Conservation (phyloP, 2,888 invertebrate genomes). For the Trichogramma dendrolimi region DNA sequence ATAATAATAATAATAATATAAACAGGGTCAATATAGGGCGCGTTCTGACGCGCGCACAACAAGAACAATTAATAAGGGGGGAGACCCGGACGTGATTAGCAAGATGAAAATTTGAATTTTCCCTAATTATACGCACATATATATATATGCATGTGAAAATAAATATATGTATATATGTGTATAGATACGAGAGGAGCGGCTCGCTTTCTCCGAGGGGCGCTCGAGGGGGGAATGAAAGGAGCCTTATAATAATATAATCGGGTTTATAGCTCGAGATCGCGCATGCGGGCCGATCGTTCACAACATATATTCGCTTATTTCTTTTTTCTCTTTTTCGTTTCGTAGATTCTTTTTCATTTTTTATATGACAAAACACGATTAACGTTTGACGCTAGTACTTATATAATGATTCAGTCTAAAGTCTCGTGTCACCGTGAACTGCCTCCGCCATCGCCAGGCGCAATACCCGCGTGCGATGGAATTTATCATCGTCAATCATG, state of each 20-base stretch:
- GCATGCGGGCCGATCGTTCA: neutral
- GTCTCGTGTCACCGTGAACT: slow-evolving; percentile 52
- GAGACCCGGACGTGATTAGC: slow-evolving; percentile 4
- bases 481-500: too few species aligned
- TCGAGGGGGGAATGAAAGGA: too few species aligned
- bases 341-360: slow-evolving; percentile 10
- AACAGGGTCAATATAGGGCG: slow-evolving; percentile 4
- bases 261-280: neutral
- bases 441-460: slow-evolving; percentile 44
- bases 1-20: slow-evolving; percentile 26
- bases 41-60: slow-evolving; percentile 6
- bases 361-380: slow-evolving; percentile 3
- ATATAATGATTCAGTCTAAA: slow-evolving; percentile 51
- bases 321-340: neutral
- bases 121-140: neutral
- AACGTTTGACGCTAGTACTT: slow-evolving; percentile 49
- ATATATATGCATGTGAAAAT: neutral
- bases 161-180: slow-evolving; percentile 28
- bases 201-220: neutral
- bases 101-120: slow-evolving; percentile 11
- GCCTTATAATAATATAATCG: neutral
- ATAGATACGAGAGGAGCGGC: slow-evolving; percentile 13
- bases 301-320: neutral
- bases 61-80: slow-evolving; percentile 10
- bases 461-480: slow-evolving; percentile 1